Base-by-base conservation (phyloP, 1,140 invertebrate genomes). In the Lordiphosa collinella region DNA sequence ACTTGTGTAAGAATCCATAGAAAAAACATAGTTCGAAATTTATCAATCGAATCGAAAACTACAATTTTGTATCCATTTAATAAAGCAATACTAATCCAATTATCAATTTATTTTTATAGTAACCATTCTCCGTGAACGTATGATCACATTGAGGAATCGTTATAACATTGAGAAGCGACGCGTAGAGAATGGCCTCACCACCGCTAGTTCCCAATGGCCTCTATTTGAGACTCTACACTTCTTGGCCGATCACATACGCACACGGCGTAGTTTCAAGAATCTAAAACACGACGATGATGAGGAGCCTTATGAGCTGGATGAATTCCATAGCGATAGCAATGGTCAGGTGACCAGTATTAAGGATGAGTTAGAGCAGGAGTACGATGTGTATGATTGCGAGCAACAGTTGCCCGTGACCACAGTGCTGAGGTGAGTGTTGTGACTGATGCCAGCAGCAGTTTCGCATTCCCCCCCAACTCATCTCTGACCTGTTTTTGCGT, bases 111-210 rank as follows among this genome's bases (percentile, higher is more conserved):
- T 37, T 22, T 8, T n/a, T 31, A 18, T 25, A 89, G 88, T 86
- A 43, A 61, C 71, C 13, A 64, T 86, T 14, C 48, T 89, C 6
- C 79, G 86, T 34, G 88, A 89, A 34, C 88, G 88, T 4, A 89
- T 89, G 72, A 60, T 86, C 4, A 88, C 87, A 11, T 46, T 89
- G 7, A 69, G 88, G 5, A 89, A 89, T 65, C 88, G 88, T 10
- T 89, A 88, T 35, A 89, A 89, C 47, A 75, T 89, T 9, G 88
- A 89, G 40, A 89, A 89, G 43, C 70, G 88, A 4, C 87, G 88
- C 2, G 46, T 89, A 2, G 88, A 89, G 14, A 75, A 70, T 38
- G 50, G 44, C 7, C 34, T 54, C 4, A 43, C 58, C 5, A 54
- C 55, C 7, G 46, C 62, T n/a, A 48, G 51, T 16, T 87, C 86